phyloP scores from a whole-genome alignment of 1,140 invertebrate genomes.

The Cheumatopsyche charites region DNA sequence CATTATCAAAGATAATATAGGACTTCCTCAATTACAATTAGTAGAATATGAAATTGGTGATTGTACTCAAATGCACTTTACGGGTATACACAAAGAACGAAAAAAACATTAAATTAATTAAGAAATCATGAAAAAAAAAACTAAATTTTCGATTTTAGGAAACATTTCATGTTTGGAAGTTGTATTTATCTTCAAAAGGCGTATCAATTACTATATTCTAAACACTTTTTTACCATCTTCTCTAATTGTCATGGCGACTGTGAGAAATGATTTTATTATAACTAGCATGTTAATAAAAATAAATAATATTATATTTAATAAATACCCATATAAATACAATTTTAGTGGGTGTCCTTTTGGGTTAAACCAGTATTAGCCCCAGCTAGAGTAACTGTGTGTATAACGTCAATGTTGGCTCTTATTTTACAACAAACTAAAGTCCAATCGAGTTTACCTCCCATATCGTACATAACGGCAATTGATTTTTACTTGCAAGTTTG shows the following conservation, averaged over 20 bases:
- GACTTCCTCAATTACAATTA: slow-evolving; percentile 83
- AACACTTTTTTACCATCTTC: slow-evolving; percentile 89
- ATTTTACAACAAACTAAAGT: slow-evolving; percentile 92
- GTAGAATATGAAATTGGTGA: slow-evolving; percentile 85
- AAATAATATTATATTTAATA: neutral
- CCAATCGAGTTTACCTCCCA: slow-evolving; percentile 84
- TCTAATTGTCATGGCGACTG: slow-evolving; percentile 87
- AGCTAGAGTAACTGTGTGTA: slow-evolving; percentile 86
- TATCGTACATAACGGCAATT: slow-evolving; percentile 89
- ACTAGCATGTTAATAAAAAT: neutral
- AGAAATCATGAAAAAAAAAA: neutral
- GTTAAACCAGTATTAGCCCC: slow-evolving; percentile 89
- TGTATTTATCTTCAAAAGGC: slow-evolving; percentile 82
- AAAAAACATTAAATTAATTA: too few relatives aligned
- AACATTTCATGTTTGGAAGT: slow-evolving; percentile 90
- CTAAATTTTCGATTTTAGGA: slow-evolving; percentile 62
- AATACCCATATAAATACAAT: too few relatives aligned
- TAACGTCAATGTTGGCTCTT: slow-evolving; percentile 86
- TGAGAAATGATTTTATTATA: slow-evolving; percentile 63
- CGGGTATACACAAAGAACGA: too few relatives aligned
- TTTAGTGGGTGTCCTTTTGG: slow-evolving; percentile 91
- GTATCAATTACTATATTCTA: slow-evolving; percentile 86
- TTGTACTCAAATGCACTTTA: slow-evolving; percentile 86
- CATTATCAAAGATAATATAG: slow-evolving; percentile 87
- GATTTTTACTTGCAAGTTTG: slow-evolving; percentile 92